Evolutionary conservation across 2,797 vertebrate species (phyloP), one percentile per base, ranked within the genome.

Genomic region (Aplochiton taeniatus): DNA sequence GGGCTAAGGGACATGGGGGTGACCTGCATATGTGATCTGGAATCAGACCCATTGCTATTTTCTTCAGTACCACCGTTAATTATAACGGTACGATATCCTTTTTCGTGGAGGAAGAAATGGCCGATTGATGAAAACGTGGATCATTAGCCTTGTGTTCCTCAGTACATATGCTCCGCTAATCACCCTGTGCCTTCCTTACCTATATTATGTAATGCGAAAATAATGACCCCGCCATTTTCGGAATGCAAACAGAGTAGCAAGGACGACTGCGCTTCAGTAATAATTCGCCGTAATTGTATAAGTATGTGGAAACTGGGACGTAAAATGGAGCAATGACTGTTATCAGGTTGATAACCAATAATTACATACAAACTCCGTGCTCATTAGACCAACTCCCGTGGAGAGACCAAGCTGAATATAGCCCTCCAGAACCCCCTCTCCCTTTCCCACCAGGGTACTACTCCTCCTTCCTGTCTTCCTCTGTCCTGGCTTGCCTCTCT

Each of bases 321-420:
- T 79, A 82, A 87, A 90, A 87, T 82, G 74, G 78, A 84, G 83
- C 80, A 85, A 88, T 86, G 83, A 85, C 88, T 91, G 75, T 91
- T 88, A 91, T 91, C 88, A 87, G 85, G 85, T 82, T 91, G 89
- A 90, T 89, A 91, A 86, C 89, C 85, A 78, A 88, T 91, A 90
- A 91, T 91, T 92, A 92, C 85, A 86, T 78, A 83, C 77, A 85
- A 88, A 88, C 77, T 85, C 82, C 63, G 78, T 56, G 79, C 84
- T 87, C 84, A 86, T 89, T 90, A 90, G 85, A 75, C 80, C 61
- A 50, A 78, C 79, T 85, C 87, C 86, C 78, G 85, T 70, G 69
- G 90, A 80, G 88, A 82, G 72, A 80, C 64, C 19, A 69, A 77
- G 83, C 86, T 81, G 66, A 41, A 83, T 84, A 82, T 85, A 87